Base-by-base conservation (phyloP, 2,797 vertebrate species). In the Dendrocincla tyrannina region DNA sequence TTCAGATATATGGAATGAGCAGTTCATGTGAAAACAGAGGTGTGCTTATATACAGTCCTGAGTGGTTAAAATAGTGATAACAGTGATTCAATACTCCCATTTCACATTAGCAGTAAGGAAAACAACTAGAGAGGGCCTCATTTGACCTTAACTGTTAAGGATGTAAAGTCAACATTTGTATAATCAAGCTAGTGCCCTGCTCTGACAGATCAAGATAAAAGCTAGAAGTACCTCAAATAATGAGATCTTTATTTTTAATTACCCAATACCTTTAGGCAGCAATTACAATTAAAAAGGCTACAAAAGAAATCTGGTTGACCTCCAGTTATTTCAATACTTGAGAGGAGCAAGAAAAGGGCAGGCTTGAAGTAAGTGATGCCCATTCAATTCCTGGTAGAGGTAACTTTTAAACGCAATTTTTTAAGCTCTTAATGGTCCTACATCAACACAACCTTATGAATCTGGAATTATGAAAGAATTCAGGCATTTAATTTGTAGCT, bases 241-340 rank as follows among this genome's bases (percentile, higher is more conserved):
- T 41, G 50, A 92, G 64, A 95, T 81, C 79, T 91, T 89, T 78
- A 84, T 64, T 95, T 90, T 89, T 89, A 89, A 94, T 96, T 78
- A 93, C 6, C 23, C n/a, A n/a, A 23, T 91, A 84, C 46, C 86
- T 92, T 91, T 37, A 92, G 84, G 92, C 87, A 95, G 76, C 53
- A 93, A 73, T 81, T 94, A 68, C 66, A 88, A 89, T 46, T 64
- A 63, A 80, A 78, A 88, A 49, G 58, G 52, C 73, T 72, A 50
- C 20, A 64, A 83, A 91, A 89, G 58, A 85, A 82, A 42, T 46
- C 58, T 69, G 13, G 16, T 91, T 73, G 79, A 94, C 85, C 76
- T 91, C 53, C 58, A 86, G 85, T 66, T 95, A 92, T 66, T 93
- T 86, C 73, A 78, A 27, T 59, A 75, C 62, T 88, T 89, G 52